phyloP scores from a whole-genome alignment of 2,888 invertebrate genomes.

The Sabellastarte sp. region DNA sequence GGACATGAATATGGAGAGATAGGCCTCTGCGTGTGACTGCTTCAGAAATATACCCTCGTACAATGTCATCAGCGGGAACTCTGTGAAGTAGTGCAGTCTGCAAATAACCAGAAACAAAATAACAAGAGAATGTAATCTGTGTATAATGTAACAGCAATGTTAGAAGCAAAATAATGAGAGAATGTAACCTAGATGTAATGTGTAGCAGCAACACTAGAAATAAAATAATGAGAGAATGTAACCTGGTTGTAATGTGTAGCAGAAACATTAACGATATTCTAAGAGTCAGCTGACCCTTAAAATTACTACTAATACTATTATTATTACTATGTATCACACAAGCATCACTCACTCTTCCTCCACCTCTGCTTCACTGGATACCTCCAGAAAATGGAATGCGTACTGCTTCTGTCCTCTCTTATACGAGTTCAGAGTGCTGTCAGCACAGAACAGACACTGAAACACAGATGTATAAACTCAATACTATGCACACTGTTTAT shows the following conservation, averaged over 20 bases:
- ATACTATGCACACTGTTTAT: too few relatives aligned
- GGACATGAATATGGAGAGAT: conserved; percentile 1
- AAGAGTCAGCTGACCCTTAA: too few relatives aligned
- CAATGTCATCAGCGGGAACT: neutral
- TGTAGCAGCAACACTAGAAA: too few relatives aligned
- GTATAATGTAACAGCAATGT: neutral
- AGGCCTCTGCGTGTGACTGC: neutral
- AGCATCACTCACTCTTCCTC: neutral
- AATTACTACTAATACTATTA: too few relatives aligned
- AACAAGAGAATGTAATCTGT: neutral
- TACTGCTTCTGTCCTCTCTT: neutral
- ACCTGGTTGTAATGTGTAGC: too few relatives aligned
- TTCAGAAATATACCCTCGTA: neutral
- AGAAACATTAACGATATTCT: neutral
- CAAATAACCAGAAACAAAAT: neutral
- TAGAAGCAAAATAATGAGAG: too few relatives aligned
- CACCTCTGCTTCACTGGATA: neutral
- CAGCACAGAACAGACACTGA: neutral
- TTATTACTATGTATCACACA: too few relatives aligned
- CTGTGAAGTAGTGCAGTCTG: neutral
- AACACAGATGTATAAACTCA: neutral
- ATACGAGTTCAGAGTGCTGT: neutral
- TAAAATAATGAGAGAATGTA: too few relatives aligned
- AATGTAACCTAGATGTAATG: too few relatives aligned
- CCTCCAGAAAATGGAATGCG: neutral